Conservation (phyloP, 2,888 invertebrate species). For the Mantis religiosa region DNA sequence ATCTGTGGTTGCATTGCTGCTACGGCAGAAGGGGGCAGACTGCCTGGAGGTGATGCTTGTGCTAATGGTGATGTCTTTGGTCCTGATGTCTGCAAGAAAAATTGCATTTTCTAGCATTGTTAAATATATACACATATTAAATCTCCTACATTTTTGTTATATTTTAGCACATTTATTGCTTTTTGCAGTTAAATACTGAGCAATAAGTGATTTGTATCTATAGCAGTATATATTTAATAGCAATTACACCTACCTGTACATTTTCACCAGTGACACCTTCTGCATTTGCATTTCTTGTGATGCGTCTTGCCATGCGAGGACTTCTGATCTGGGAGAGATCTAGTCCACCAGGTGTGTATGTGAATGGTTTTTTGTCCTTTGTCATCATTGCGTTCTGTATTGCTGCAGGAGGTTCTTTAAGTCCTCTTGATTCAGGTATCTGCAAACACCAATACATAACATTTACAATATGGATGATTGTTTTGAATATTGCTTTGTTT, state of each 20-base stretch:
- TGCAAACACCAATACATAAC: slow-evolving; percentile 28
- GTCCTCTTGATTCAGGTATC: slow-evolving; percentile 34
- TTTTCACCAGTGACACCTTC: slow-evolving; percentile 59
- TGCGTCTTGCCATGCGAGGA: slow-evolving; percentile 80
- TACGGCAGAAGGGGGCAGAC: slow-evolving; percentile 59
- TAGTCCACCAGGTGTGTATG: slow-evolving; percentile 91
- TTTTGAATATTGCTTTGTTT: no score
- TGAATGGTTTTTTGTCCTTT: slow-evolving; percentile 93
- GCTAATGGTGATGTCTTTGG: slow-evolving; percentile 18
- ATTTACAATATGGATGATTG: no score
- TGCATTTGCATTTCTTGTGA: slow-evolving; percentile 64
- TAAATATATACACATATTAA: no score
- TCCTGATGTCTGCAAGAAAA: neutral
- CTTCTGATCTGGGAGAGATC: slow-evolving; percentile 87
- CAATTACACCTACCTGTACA: slow-evolving; percentile 30
- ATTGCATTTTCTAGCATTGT: neutral
- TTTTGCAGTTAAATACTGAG: no score
- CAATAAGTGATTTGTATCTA: no score
- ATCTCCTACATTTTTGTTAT: no score
- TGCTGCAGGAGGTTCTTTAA: slow-evolving; percentile 73
- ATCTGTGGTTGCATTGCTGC: slow-evolving; percentile 60
- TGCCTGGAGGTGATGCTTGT: slow-evolving; percentile 34
- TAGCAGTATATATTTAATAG: no score
- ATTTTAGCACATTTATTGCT: no score
- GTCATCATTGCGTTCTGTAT: slow-evolving; percentile 93